phyloP scores from a whole-genome alignment of 2,797 vertebrate genomes.

The Gymnoscopelus braueri region DNA sequence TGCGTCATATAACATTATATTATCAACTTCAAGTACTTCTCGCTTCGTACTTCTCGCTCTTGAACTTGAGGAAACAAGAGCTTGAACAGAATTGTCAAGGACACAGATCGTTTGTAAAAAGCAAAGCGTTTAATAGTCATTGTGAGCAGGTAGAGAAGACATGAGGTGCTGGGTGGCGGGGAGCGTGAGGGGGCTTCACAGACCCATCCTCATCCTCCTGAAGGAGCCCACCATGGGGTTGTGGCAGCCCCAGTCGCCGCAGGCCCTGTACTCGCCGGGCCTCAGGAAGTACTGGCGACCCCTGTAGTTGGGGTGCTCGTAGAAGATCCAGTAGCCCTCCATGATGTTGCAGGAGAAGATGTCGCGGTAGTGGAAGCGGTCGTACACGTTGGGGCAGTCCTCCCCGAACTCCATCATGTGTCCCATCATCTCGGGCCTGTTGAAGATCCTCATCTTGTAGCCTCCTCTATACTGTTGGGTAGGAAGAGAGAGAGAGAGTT shows the following conservation, averaged over 20 bases:
- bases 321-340: constrained; percentile 84
- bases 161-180: no score
- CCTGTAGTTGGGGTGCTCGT: constrained; percentile 84
- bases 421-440: constrained; percentile 80
- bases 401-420: constrained; percentile 83
- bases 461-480: constrained; percentile 77
- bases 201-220: constrained; percentile 78
- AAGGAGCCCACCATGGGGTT: constrained; percentile 83
- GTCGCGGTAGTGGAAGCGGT: constrained; percentile 76
- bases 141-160: constrained; percentile 4
- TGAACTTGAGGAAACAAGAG: not conserved
- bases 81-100: constrained; percentile 44
- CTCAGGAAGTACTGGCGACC: constrained; percentile 83
- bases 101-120: constrained; percentile 40
- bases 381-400: constrained; percentile 80
- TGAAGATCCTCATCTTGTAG: constrained; percentile 81
- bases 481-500: constrained; percentile 11
- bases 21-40: not conserved
- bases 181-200: constrained; percentile 52
- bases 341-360: constrained; percentile 81
- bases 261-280: constrained; percentile 80
- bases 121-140: constrained; percentile 58
- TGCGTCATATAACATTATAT: no score
- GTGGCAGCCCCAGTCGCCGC: constrained; percentile 79
- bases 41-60: not conserved